Conservation (phyloP, 2,888 invertebrate species). For the Agrilus biguttatus region DNA sequence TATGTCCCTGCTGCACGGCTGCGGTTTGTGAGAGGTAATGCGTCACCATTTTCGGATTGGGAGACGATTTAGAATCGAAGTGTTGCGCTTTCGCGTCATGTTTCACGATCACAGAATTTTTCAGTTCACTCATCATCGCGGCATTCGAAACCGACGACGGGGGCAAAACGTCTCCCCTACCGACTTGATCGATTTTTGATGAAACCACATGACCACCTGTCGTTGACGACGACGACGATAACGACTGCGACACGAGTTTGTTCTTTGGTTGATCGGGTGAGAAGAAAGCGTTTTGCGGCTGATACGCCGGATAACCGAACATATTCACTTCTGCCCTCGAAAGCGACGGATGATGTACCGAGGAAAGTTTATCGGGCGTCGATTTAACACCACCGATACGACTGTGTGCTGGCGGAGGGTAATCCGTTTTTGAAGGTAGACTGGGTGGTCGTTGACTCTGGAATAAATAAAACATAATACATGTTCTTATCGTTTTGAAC, state of each 20-base stretch:
- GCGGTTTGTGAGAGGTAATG: conserved; percentile 41
- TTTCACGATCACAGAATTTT: conserved; percentile 67
- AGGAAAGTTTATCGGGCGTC: conserved; percentile 20
- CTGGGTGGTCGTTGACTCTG: conserved; percentile 26
- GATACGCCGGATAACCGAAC: conserved; percentile 50
- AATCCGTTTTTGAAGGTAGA: conserved; percentile 30
- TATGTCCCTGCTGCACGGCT: conserved; percentile 24
- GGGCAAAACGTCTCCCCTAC: conserved; percentile 33
- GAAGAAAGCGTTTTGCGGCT: conserved; percentile 28
- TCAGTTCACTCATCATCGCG: conserved; percentile 46
- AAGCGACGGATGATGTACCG: conserved; percentile 16
- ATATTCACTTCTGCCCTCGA: conserved; percentile 55
- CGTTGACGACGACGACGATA: conserved; percentile 13
- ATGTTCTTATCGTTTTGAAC: neutral
- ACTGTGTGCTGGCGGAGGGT: conserved; percentile 34
- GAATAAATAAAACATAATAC: conserved; percentile 4
- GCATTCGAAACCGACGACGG: conserved; percentile 36
- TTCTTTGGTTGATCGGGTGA: conserved; percentile 44
- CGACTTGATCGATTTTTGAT: conserved; percentile 24
- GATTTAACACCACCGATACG: conserved; percentile 19
- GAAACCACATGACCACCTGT: conserved; percentile 22
- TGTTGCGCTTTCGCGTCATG: conserved; percentile 52
- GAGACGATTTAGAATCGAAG: conserved; percentile 42
- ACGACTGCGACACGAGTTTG: conserved; percentile 36
- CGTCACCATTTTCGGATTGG: conserved; percentile 40